These are phyloP conservation scores for Adelognathus sp. DNA, from an alignment of 2,888 invertebrate species.

Conservation along the genomic window DNA sequence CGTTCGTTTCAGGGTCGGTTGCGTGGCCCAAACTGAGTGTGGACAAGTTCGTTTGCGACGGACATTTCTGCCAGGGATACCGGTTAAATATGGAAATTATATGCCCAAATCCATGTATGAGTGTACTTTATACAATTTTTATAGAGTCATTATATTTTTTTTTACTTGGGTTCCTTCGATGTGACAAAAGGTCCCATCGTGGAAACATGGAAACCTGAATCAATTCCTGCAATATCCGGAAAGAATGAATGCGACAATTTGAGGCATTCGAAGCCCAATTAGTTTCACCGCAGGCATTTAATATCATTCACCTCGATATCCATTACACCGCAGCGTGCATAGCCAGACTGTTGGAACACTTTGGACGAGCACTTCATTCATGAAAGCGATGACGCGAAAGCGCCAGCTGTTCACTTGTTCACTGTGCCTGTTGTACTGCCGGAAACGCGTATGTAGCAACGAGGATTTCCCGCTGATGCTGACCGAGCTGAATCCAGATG, in stretches of 20 bases:
- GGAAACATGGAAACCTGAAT: too few species aligned
- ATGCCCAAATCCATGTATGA: too few species aligned
- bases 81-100: too few species aligned
- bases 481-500: slow-evolving; percentile 33
- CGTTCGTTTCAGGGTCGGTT: too few species aligned
- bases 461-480: slow-evolving; percentile 29
- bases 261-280: neutral
- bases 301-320: slow-evolving; percentile 8
- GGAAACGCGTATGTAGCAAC: slow-evolving; percentile 5
- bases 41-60: too few species aligned
- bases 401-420: slow-evolving; percentile 37
- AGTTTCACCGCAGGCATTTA: slow-evolving; percentile 7
- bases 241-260: neutral
- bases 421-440: slow-evolving; percentile 18
- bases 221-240: too few species aligned
- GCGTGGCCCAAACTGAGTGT: too few species aligned
- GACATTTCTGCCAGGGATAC: too few species aligned
- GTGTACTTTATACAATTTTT: too few species aligned
- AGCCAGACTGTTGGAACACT: slow-evolving; percentile 13
- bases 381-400: slow-evolving; percentile 40
- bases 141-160: too few species aligned
- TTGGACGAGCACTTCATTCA: slow-evolving; percentile 42
- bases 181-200: too few species aligned
- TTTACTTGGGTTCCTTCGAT: too few species aligned
- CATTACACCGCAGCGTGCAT: neutral